A percentile compares a stretch with the other conserved stretches of the same genome.
phyloP scores from a whole-genome alignment of 2,888 invertebrate species.

The Cryptocephalus primarius region DNA sequence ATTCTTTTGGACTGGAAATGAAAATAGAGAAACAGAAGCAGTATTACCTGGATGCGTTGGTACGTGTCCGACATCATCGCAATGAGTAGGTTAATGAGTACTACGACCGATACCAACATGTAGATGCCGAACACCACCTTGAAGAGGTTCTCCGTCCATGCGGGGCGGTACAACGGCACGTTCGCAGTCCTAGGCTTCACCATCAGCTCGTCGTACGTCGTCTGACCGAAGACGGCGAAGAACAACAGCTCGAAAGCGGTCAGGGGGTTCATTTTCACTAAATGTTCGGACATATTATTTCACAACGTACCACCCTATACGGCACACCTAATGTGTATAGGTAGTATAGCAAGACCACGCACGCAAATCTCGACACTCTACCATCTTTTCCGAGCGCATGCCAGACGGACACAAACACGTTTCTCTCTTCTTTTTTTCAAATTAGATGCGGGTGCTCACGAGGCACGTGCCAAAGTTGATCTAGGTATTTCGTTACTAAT shows the following conservation, averaged over 20 bases:
- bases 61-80: slow-evolving; percentile 99
- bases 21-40: slow-evolving; percentile 39
- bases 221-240: slow-evolving; percentile 96
- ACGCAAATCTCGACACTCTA: too few relatives aligned
- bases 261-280: slow-evolving; percentile 78
- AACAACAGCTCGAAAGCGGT: slow-evolving; percentile 95
- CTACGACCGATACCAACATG: slow-evolving; percentile 96
- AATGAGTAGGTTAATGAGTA: slow-evolving; percentile 96
- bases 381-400: slow-evolving; percentile 6
- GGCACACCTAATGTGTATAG: too few relatives aligned
- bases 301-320: too few relatives aligned
- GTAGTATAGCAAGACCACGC: too few relatives aligned
- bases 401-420: slow-evolving; percentile 12
- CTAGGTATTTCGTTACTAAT: too few relatives aligned
- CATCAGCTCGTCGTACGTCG: slow-evolving; percentile 67
- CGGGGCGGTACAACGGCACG: slow-evolving; percentile 57
- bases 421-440: slow-evolving; percentile 5
- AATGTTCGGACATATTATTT: not conserved
- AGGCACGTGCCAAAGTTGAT: too few relatives aligned
- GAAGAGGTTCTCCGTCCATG: slow-evolving; percentile 78
- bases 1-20: slow-evolving; percentile 75
- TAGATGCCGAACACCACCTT: slow-evolving; percentile 92
- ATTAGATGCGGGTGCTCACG: too few relatives aligned
- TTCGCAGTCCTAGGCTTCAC: slow-evolving; percentile 62
- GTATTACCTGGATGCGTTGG: slow-evolving; percentile 91